phyloP scores from a whole-genome alignment of 2,888 invertebrate species.

The Synergus gifuensis region DNA sequence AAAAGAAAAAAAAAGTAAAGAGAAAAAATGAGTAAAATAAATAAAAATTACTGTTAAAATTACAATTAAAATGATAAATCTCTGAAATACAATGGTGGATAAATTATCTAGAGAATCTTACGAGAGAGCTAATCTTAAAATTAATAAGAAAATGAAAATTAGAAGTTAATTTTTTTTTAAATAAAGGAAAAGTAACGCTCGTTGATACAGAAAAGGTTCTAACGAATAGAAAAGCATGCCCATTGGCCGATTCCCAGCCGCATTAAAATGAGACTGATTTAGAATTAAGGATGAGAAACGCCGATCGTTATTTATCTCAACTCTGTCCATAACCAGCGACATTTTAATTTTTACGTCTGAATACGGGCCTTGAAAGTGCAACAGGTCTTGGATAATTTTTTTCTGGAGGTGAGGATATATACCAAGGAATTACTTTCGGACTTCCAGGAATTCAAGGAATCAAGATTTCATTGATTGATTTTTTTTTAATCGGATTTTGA shows the following conservation, averaged over 20 bases:
- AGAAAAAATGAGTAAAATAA: neutral
- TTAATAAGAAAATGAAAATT: slow-evolving; percentile 11
- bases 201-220: slow-evolving; percentile 45
- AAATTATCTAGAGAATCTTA: neutral
- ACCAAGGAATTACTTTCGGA: neutral
- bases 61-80: neutral
- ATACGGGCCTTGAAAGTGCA: slow-evolving; percentile 77
- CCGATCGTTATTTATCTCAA: slow-evolving; percentile 36
- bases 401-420: neutral
- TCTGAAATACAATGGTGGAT: neutral
- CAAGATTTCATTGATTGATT: neutral
- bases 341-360: slow-evolving; percentile 78
- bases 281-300: slow-evolving; percentile 61
- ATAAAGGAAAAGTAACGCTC: slow-evolving; percentile 45
- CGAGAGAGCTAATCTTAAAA: slow-evolving; percentile 2
- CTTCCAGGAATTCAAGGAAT: neutral
- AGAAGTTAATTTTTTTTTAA: neutral
- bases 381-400: slow-evolving; percentile 1
- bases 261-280: slow-evolving; percentile 70
- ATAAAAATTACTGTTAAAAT: neutral
- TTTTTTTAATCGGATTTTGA: too few species aligned
- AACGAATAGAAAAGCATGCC: slow-evolving; percentile 55
- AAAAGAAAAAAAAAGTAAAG: neutral
- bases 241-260: slow-evolving; percentile 55
- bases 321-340: slow-evolving; percentile 63